Conservation (phyloP, 2,113 vertebrate genomes). For the Caranx melampygus region DNA sequence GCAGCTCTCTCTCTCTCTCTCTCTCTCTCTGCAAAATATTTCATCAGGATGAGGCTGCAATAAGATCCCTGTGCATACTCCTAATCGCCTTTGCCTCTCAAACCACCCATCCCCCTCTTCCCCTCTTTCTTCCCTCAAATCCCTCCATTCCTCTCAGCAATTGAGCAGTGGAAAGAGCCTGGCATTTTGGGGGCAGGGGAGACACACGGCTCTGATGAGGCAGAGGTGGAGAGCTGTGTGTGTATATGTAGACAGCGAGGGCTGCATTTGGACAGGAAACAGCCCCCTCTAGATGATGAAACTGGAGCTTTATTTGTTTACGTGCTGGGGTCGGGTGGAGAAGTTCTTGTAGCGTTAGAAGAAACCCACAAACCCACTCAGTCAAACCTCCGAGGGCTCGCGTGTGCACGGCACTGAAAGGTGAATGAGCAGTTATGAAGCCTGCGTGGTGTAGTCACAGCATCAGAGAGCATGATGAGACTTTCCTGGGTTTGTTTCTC, state of each 20-base stretch:
- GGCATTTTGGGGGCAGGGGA: conserved; percentile 77
- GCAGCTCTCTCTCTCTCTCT: conserved; percentile 47
- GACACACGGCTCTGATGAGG: conserved; percentile 69
- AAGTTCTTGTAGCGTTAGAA: conserved; percentile 73
- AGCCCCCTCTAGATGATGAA: conserved; percentile 84
- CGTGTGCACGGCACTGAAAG: conserved; percentile 65
- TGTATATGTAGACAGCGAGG: conserved; percentile 48
- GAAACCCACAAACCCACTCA: conserved; percentile 74
- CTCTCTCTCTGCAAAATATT: conserved; percentile 72
- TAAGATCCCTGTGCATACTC: conserved; percentile 79
- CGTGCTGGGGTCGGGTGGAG: conserved; percentile 74
- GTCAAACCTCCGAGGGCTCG: conserved; percentile 58
- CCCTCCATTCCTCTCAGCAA: conserved; percentile 83
- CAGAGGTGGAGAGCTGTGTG: conserved; percentile 71
- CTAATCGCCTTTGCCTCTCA: conserved; percentile 67
- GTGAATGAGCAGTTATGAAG: conserved; percentile 69
- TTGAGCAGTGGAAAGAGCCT: conserved; percentile 84
- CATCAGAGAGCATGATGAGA: neutral
- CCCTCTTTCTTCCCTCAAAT: conserved; percentile 83
- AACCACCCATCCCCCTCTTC: conserved; percentile 75
- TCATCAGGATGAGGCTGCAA: conserved; percentile 79
- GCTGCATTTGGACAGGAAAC: conserved; percentile 78
- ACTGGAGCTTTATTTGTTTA: conserved; percentile 85
- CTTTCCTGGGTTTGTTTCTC: neutral
- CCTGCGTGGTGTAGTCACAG: conserved; percentile 43